Evolutionary conservation across 1,140 invertebrate species (phyloP).

Genomic region (Drosophila parvula): DNA sequence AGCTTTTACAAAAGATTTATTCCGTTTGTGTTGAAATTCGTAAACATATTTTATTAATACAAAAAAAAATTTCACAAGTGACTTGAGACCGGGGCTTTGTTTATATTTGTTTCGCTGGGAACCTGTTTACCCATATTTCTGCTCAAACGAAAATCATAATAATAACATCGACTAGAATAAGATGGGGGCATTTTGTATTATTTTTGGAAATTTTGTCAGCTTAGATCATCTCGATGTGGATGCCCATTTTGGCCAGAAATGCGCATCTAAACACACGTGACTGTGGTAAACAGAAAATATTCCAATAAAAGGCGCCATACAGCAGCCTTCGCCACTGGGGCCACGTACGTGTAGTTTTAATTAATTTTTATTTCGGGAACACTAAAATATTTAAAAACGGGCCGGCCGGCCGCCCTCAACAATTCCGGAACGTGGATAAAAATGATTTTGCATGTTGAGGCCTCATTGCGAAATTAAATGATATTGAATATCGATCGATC

Average conservation of each 20-base stretch:
- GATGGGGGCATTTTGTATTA: slow-evolving; percentile 35
- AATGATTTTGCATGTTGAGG: slow-evolving; percentile 68
- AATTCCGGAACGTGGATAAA: slow-evolving; percentile 51
- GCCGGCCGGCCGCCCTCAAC: slow-evolving; percentile 18
- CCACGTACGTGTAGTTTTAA: slow-evolving; percentile 77
- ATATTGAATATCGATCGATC: slow-evolving; percentile 73
- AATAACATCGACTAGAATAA: slow-evolving; percentile 43
- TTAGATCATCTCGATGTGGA: slow-evolving; percentile 59
- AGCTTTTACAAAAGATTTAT: slow-evolving; percentile 34
- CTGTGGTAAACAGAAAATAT: slow-evolving; percentile 55
- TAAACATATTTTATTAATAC: slow-evolving; percentile 12
- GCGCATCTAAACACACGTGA: slow-evolving; percentile 69
- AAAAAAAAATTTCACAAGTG: slow-evolving; percentile 17
- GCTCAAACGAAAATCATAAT: slow-evolving; percentile 47
- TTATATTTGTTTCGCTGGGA: slow-evolving; percentile 30
- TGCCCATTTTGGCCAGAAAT: slow-evolving; percentile 44
- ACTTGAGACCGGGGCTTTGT: slow-evolving; percentile 23
- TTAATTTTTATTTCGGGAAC: slow-evolving; percentile 74
- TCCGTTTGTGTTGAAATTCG: slow-evolving; percentile 38
- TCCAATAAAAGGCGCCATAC: slow-evolving; percentile 35
- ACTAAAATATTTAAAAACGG: slow-evolving; percentile 40
- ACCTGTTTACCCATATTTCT: slow-evolving; percentile 55
- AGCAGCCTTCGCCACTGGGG: slow-evolving; percentile 47
- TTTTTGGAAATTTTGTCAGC: slow-evolving; percentile 50
- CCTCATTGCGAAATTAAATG: slow-evolving; percentile 51